Base-by-base conservation (phyloP, 2,888 invertebrate genomes). In the Ariolimax columbianus region DNA sequence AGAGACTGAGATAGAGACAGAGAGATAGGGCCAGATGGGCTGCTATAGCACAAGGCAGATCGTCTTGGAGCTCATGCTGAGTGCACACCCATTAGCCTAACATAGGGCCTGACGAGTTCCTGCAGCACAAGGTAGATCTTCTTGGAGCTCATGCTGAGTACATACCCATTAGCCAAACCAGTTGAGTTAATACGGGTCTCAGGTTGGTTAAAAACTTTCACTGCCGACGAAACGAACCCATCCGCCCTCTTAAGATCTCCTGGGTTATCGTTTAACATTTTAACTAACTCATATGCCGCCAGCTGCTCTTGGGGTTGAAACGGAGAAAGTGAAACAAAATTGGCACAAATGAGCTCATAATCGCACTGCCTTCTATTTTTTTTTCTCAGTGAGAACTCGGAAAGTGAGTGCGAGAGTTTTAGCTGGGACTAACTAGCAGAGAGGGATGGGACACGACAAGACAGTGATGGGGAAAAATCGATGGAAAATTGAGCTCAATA, bases 311-410 rank as follows among this genome's bases (percentile, higher is more conserved):
- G 59, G 36, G 38, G 59, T 36, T 36, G 59, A 59, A 51, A 30
- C 77, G 36, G 59, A 77, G 59, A 59, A 77, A 77, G 55, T 59
- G 77, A 30, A 59, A 38, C 55, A 77, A 59, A 77, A 77, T 59
- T 55, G 77, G 77, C 77, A 59, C 59, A 77, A 59, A 77, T 77
- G 77, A 77, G 77, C 26, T 77, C 59, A 77, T 59, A 77, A 75
- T 77, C 59, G 77, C 77, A 77, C 36, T 23, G 9, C 47, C 47
- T 73, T 73, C 19, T 33, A 30, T 33, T 3, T 30, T 51, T 11
- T 55, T 77, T 36, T 26, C 33, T 77, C 77, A 0, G 47, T 38
- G 59, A 77, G 33, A 59, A 23, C 30, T 77, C 43, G 23, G 6
- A 51, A 55, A 43, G 47, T 26, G 55, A 9, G 59, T 36, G 51